Conservation (phyloP, 2,113 vertebrate species). For the Engraulis encrasicolus region DNA sequence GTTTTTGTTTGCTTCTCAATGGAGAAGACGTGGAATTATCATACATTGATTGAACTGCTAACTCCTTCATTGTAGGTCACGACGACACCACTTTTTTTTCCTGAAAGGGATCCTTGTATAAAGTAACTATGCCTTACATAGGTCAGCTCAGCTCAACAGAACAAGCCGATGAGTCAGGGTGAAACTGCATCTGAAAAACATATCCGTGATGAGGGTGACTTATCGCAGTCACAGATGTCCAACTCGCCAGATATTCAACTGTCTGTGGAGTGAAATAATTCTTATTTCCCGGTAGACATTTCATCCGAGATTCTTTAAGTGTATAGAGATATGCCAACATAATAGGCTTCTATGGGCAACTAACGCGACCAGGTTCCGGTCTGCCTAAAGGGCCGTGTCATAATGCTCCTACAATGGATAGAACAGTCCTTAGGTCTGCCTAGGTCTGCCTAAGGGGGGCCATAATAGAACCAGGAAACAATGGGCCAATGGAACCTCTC, state of each 20-base stretch:
- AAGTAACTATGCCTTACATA: slow-evolving; percentile 3
- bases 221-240: not conserved
- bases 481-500: no score
- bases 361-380: no score
- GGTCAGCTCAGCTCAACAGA: not conserved
- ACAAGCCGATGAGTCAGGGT: not conserved
- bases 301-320: no score
- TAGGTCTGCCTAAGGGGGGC: no score
- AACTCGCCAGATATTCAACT: not conserved
- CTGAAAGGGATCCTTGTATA: slow-evolving; percentile 11
- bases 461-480: no score
- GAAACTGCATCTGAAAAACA: not conserved
- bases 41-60: not conserved
- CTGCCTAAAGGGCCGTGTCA: no score
- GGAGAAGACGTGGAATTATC: not conserved
- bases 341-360: no score
- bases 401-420: no score
- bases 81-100: not conserved
- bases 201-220: not conserved
- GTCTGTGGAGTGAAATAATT: not conserved
- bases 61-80: not conserved
- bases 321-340: no score
- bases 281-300: not conserved
- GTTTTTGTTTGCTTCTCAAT: not conserved
- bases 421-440: no score